Percentiles rank a stretch among this genome's conserved stretches.
These are phyloP conservation scores for Drosophila nigromelanica DNA, from an alignment of 1,140 invertebrate genomes.

Conservation along the genomic window DNA sequence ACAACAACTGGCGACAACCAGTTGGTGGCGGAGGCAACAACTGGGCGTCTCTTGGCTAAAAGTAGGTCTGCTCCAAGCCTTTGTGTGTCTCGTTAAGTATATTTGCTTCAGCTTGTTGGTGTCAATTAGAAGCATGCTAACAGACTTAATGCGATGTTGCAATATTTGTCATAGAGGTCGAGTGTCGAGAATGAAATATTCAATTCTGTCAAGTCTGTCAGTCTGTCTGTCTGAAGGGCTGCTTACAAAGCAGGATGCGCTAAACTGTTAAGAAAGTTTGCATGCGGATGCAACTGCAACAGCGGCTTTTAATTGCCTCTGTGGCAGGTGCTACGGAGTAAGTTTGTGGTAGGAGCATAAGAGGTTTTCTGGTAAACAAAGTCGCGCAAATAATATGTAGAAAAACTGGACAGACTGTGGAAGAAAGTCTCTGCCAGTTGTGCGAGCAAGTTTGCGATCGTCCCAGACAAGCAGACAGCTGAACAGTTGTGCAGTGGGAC, in stretches of 20 bases:
- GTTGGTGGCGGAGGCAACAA: slow-evolving; percentile 16
- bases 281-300: slow-evolving; percentile 58
- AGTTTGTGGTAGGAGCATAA: slow-evolving; percentile 7
- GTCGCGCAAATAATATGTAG: slow-evolving; percentile 61
- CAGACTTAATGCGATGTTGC: slow-evolving; percentile 1
- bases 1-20: slow-evolving; percentile 30
- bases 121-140: slow-evolving; percentile 51
- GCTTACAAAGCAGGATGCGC: slow-evolving; percentile 56
- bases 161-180: slow-evolving; percentile 30
- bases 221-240: slow-evolving; percentile 2
- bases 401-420: slow-evolving; percentile 74
- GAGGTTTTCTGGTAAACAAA: slow-evolving; percentile 60
- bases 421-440: slow-evolving; percentile 69
- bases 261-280: slow-evolving; percentile 72
- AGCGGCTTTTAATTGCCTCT: slow-evolving; percentile 61
- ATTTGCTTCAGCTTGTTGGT: slow-evolving; percentile 17
- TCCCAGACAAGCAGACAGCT: slow-evolving; percentile 38
- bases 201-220: neutral
- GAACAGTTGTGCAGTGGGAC: neutral
- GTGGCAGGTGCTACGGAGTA: slow-evolving; percentile 9
- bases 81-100: slow-evolving; percentile 18
- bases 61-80: slow-evolving; percentile 51
- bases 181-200: neutral
- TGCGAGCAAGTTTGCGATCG: slow-evolving; percentile 49
- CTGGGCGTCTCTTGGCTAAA: slow-evolving; percentile 33